These are phyloP conservation scores for Trypoxylon attenuatum DNA, from an alignment of 2,888 invertebrate species.

Conservation along the genomic window DNA sequence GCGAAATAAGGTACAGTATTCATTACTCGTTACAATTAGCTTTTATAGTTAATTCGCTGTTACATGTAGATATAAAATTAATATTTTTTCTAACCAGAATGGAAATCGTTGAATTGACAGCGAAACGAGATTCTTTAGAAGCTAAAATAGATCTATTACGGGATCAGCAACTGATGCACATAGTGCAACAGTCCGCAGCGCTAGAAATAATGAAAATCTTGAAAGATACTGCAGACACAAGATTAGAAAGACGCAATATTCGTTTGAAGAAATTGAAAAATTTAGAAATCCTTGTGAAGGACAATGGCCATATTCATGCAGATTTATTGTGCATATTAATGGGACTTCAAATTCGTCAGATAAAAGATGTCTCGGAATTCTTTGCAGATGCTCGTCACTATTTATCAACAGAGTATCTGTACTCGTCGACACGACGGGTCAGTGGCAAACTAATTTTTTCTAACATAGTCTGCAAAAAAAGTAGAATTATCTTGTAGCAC, in stretches of 20 bases:
- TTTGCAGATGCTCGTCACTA: slow-evolving; percentile 64
- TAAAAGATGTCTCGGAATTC: slow-evolving; percentile 64
- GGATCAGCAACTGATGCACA: slow-evolving; percentile 55
- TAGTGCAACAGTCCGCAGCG: slow-evolving; percentile 56
- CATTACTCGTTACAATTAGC: background rate
- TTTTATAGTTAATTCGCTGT: too few species aligned
- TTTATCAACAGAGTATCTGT: slow-evolving; percentile 63
- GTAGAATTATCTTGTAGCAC: background rate
- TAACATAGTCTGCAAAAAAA: background rate
- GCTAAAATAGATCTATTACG: slow-evolving; percentile 61
- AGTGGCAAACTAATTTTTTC: slow-evolving; percentile 46
- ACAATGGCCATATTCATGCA: slow-evolving; percentile 65
- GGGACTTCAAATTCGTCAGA: slow-evolving; percentile 60
- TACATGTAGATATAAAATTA: slow-evolving; percentile 7
- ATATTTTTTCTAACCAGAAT: slow-evolving; percentile 48
- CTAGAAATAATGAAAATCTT: slow-evolving; percentile 59
- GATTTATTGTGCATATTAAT: slow-evolving; percentile 67
- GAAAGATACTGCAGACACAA: slow-evolving; percentile 56
- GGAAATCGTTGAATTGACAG: slow-evolving; percentile 60
- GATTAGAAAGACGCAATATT: slow-evolving; percentile 51
- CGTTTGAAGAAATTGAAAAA: slow-evolving; percentile 59
- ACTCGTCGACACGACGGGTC: slow-evolving; percentile 64
- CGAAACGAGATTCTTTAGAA: slow-evolving; percentile 61
- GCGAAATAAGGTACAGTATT: slow-evolving; percentile 32
- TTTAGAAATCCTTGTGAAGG: slow-evolving; percentile 56